Evolutionary conservation across 2,888 invertebrate species (phyloP), one percentile per base, ranked within the genome.

Genomic region (Creontiades dilutus): DNA sequence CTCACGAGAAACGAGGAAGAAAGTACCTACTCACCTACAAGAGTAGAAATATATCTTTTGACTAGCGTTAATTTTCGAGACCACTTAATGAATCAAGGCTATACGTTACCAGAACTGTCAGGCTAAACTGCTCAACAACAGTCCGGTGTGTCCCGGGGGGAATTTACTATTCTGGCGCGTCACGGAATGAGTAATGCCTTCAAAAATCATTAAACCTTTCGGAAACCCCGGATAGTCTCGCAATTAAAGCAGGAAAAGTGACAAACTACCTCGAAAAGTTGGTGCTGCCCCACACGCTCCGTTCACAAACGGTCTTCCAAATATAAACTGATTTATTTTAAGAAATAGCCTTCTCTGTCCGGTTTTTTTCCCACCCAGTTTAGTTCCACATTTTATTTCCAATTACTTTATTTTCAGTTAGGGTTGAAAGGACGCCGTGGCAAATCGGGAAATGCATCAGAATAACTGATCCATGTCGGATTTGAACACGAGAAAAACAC

Each of bases 311-410:
- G n/a, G 27, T 52, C 28, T 27, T 86, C 86, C 86, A 86, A 86
- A 86, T 86, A 86, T 86, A 86, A 86, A 86, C 86, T 12, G 86
- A 86, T 86, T 68, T 86, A 86, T 86, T 86, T 86, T 86, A 86
- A 86, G 86, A 68, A 76, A 86, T 86, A 75, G 86, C 75, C 76
- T 47, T 68, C 76, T n/a, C 61, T 86, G 86, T 75, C 76, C 68
- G 68, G 86, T 48, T 46, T n/a, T 85, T 76, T 86, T 86, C 48
- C 75, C 68, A 37, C 37, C 37, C 7, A 7, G 37, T 37, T 37
- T 48, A 46, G 68, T 68, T 86, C 86, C 19, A 11, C 86, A 86
- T 86, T 86, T 86, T 75, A 76, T 75, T 86, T 85, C n/a, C 85
- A 85, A 85, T 82, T 82, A 52, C 81, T n/a, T n/a, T n/a, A n/a